Evolutionary conservation across 2,888 invertebrate species (phyloP), one percentile per base, ranked within the genome.

Genomic region (Callyntrura sp.): DNA sequence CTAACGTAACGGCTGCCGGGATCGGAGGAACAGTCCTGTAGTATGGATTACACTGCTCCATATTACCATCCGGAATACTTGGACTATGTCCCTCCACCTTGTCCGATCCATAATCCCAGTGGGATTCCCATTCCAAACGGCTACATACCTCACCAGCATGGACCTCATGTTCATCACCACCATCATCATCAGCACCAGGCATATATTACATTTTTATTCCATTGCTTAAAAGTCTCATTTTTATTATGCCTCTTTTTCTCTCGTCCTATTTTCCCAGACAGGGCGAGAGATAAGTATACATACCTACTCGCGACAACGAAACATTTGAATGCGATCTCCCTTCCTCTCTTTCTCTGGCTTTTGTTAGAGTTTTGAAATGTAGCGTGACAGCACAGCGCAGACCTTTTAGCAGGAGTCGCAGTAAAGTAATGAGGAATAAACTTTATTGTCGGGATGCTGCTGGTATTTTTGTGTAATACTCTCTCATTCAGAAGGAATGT

Each of bases 41-140:
- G 90, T 91, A 93, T 93, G 93, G 93, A 93, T 90, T 93, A 93
- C 92, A 92, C 93, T 78, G 91, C 92, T 92, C 92, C 93, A 90
- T 93, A 91, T 90, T 93, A 92, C 91, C 92, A 91, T 91, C 93
- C 93, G 70, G 93, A 93, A 88, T 93, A 91, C 90, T 92, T 93
- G 93, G 93, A 93, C 91, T 93, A 93, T 90, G 90, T 92, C 91
- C 93, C 93, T 91, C 93, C 93, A 92, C 93, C 93, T 86, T 93
- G 93, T 92, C 93, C 93, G 88, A 93, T 93, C 92, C 93, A 93
- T 90, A 93, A 93, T 91, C 93, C 93, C 89, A 88, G 89, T 60
- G 92, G 93, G 87, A 92, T 92, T 91, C 91, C 88, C 78, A 92
- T 93, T 88, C 93, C 93, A 70, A 93, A 93, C 90, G 93, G 93